Percentiles rank a stretch among this genome's conserved stretches.
phyloP scores from a whole-genome alignment of 1,140 invertebrate genomes.

The Andricus grossulariae region DNA sequence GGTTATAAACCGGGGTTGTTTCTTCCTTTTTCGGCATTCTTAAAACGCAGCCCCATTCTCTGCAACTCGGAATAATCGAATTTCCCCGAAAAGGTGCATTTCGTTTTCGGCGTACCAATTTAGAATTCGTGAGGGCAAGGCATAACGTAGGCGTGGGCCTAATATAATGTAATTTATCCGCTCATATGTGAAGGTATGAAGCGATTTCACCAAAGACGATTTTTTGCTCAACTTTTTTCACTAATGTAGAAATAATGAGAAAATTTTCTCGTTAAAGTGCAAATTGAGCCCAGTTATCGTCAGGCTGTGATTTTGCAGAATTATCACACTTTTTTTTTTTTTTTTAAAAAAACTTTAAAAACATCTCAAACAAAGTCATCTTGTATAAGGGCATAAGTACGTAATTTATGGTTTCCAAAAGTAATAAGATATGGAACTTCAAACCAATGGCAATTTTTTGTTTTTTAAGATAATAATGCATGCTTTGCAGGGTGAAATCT shows the following conservation, averaged over 20 bases:
- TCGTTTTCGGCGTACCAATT: constrained; percentile 26
- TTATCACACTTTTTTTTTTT: too few species aligned
- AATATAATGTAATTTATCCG: constrained; percentile 23
- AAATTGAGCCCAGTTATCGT: background rate
- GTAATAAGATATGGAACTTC: too few species aligned
- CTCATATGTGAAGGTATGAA: constrained; percentile 26
- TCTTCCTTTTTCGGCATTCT: constrained; percentile 17
- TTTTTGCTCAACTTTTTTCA: background rate
- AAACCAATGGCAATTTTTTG: too few species aligned
- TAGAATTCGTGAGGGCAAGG: background rate
- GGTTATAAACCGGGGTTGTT: constrained; percentile 9
- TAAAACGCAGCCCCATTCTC: background rate
- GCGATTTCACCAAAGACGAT: background rate
- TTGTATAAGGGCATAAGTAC: too few species aligned
- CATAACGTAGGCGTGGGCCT: constrained; percentile 4
- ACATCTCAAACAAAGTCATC: too few species aligned
- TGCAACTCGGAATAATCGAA: constrained; percentile 11
- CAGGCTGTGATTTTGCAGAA: too few species aligned
- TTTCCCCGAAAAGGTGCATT: constrained; percentile 30
- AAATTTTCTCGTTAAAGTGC: constrained; percentile 27
- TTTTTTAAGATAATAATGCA: too few species aligned
- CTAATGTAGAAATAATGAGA: background rate
- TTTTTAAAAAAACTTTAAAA: too few species aligned
- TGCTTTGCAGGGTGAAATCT: too few species aligned
- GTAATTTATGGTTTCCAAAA: too few species aligned